Evolutionary conservation across 2,888 invertebrate genomes (phyloP), one percentile per base, ranked within the genome.

Genomic region (Nymphalis urticae): DNA sequence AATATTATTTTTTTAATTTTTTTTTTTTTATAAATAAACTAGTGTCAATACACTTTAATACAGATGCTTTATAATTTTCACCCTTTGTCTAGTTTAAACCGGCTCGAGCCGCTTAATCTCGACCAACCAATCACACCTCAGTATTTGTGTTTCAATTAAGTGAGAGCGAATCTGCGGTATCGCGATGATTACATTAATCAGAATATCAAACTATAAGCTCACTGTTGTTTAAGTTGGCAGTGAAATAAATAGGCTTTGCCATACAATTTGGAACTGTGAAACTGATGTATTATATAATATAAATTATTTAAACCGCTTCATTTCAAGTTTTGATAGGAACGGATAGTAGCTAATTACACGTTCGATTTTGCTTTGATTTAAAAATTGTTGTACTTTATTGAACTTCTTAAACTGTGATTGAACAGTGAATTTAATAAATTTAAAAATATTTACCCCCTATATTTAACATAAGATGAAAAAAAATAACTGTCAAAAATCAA

Each of bases 81-180:
- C 80, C 82, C 81, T 83, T 80, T 79, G 80, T 81, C 70, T 81
- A 79, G 79, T 79, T 80, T 72, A 72, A 84, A 82, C 82, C 80
- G 83, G 76, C 71, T 64, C 63, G 74, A 76, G 73, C 70, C 73
- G 74, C 84, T 85, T 84, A 86, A 89, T 85, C 84, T 82, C 78
- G 70, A 83, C 85, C 84, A 81, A 83, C 82, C 85, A 83, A 87
- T 89, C 87, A 82, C 87, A 88, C 85, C 86, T 84, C 84, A 79
- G 83, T 87, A 88, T 89, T 89, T 88, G 88, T 86, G 88, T 88
- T 89, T 86, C 89, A 90, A 90, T 90, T 89, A 89, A 85, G 85
- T 72, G 75, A 78, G 76, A 82, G 82, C 80, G 83, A 84, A 81
- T 81, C 82, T 80, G 86, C 80, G 87, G 88, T 86, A 83, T 76